These are phyloP conservation scores for Thumatha senex DNA, from an alignment of 2,888 invertebrate genomes.

Conservation along the genomic window DNA sequence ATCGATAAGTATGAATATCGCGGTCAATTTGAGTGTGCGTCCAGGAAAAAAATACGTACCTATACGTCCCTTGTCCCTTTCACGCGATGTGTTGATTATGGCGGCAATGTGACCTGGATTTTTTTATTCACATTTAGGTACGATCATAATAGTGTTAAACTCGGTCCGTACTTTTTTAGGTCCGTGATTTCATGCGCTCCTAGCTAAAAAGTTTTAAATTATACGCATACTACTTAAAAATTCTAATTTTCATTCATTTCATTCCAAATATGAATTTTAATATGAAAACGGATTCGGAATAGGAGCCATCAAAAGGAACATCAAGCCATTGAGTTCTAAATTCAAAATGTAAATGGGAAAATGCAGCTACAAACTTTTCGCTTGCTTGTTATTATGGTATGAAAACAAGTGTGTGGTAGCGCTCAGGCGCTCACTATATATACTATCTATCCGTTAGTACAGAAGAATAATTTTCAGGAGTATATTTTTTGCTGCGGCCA, in stretches of 20 bases:
- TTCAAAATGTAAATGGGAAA: conserved; percentile 37
- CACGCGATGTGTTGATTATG: no score
- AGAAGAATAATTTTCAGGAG: conserved; percentile 69
- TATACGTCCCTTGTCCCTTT: no score
- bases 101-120: no score
- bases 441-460: conserved; percentile 43
- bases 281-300: conserved; percentile 28
- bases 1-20: no score
- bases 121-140: no score
- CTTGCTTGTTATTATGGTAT: no score
- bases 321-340: conserved; percentile 39
- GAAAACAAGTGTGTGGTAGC: not conserved
- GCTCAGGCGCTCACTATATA: not conserved
- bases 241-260: conserved; percentile 12
- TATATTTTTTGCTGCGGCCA: conserved; percentile 74
- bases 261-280: conserved; percentile 19
- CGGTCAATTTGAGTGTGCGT: no score
- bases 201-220: conserved; percentile 23
- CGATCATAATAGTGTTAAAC: no score
- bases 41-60: no score
- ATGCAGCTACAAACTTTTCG: conserved; percentile 28
- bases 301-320: conserved; percentile 32
- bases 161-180: no score
- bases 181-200: not conserved
- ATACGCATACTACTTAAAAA: conserved; percentile 2